Evolutionary conservation across 2,113 vertebrate genomes (phyloP).

Genomic region (Pachyramphus minor): DNA sequence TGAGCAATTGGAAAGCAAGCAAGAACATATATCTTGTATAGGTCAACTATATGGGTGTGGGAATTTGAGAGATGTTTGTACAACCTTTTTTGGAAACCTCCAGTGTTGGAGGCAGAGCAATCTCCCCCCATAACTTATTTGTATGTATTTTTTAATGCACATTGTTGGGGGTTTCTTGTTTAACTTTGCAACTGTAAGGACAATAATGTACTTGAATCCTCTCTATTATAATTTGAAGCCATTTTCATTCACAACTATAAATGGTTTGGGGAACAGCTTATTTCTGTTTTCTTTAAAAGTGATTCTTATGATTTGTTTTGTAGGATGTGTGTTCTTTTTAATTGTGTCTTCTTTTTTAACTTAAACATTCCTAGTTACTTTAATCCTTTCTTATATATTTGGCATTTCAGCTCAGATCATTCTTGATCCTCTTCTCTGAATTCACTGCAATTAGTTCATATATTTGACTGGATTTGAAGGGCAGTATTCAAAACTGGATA

Average conservation of each 20-base stretch:
- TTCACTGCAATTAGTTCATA: neutral
- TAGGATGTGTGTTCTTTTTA: accelerated
- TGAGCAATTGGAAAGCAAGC: neutral
- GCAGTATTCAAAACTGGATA: neutral
- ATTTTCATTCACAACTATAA: neutral
- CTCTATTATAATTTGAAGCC: neutral
- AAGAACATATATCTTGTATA: neutral
- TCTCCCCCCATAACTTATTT: neutral
- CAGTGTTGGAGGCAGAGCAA: neutral
- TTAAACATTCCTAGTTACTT: neutral
- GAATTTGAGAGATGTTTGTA: neutral
- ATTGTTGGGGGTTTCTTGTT: no score
- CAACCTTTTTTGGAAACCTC: neutral
- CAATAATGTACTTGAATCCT: neutral
- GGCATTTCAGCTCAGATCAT: neutral
- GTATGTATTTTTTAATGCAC: no score
- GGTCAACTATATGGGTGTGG: accelerated
- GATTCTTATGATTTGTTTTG: neutral
- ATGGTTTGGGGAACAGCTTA: neutral
- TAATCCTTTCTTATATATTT: neutral
- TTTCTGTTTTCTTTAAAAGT: neutral
- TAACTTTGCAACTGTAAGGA: neutral
- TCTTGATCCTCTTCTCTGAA: neutral
- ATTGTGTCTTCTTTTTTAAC: neutral
- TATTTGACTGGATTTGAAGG: neutral